Conservation (phyloP, 2,888 invertebrate genomes). For the Ectemnius lituratus region DNA sequence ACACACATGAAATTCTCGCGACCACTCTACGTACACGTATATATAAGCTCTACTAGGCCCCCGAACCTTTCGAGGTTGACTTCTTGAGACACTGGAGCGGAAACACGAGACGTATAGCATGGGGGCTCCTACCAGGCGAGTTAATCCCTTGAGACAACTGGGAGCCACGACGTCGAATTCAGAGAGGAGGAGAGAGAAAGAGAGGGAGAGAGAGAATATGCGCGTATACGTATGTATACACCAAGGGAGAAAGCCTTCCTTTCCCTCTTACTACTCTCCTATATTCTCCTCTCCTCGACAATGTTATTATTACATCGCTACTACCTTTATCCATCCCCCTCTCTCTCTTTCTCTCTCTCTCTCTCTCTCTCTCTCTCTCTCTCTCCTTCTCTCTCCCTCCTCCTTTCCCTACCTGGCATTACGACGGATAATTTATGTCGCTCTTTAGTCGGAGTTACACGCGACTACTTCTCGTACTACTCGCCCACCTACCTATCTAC, state of each 20-base stretch:
- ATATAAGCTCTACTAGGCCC: constrained; percentile 46
- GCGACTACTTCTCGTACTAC: too few species aligned
- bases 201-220: constrained; percentile 41
- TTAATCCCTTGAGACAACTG: constrained; percentile 68
- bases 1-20: not conserved
- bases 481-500: too few species aligned
- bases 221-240: too few species aligned
- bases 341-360: too few species aligned
- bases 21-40: not conserved
- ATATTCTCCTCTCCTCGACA: constrained; percentile 64
- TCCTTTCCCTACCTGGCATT: constrained; percentile 48
- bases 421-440: constrained; percentile 66
- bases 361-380: too few species aligned
- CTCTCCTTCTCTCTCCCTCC: constrained; percentile 21
- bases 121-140: constrained; percentile 63
- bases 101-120: constrained; percentile 67
- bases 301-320: constrained; percentile 64
- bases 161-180: constrained; percentile 61
- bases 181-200: constrained; percentile 49
- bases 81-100: constrained; percentile 62
- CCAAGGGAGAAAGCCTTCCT: too few species aligned
- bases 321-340: too few species aligned
- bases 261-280: constrained; percentile 20
- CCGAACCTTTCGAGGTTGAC: constrained; percentile 64
- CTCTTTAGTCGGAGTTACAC: constrained; percentile 53